Conservation (phyloP, 2,797 vertebrate genomes). For the Myotis findleyi region DNA sequence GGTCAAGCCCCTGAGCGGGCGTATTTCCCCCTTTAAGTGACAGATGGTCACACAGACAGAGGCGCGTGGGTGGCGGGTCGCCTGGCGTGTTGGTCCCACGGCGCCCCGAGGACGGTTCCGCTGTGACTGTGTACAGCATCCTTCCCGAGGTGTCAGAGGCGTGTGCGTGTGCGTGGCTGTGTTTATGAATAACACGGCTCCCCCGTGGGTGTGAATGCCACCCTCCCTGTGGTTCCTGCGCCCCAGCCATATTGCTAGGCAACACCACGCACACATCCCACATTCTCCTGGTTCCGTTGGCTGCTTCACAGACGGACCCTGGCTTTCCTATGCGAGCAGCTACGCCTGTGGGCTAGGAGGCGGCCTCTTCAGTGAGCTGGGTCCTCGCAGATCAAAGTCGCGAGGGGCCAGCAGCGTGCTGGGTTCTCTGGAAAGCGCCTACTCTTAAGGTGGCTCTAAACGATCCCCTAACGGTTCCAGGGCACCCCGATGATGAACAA, state of each 20-base stretch:
- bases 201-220: slow-evolving; percentile 68
- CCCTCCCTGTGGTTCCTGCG: neutral
- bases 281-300: slow-evolving; percentile 34
- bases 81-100: neutral
- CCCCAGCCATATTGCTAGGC: slow-evolving; percentile 74
- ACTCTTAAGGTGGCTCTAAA: neutral
- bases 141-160: neutral
- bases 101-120: neutral
- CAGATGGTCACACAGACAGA: neutral
- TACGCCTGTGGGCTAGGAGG: slow-evolving; percentile 72
- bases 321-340: slow-evolving; percentile 71
- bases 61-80: neutral
- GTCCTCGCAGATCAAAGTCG: slow-evolving; percentile 56
- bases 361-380: slow-evolving; percentile 30
- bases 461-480: neutral
- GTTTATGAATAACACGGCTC: slow-evolving; percentile 51
- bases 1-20: neutral
- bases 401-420: neutral
- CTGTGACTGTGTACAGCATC: neutral
- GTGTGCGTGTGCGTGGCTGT: neutral
- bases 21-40: neutral
- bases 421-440: neutral
- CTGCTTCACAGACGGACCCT: slow-evolving; percentile 20
- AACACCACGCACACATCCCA: slow-evolving; percentile 70
- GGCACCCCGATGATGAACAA: neutral